Conservation (phyloP, 2,113 vertebrate species). For the Paracanthobrama guichenoti region DNA sequence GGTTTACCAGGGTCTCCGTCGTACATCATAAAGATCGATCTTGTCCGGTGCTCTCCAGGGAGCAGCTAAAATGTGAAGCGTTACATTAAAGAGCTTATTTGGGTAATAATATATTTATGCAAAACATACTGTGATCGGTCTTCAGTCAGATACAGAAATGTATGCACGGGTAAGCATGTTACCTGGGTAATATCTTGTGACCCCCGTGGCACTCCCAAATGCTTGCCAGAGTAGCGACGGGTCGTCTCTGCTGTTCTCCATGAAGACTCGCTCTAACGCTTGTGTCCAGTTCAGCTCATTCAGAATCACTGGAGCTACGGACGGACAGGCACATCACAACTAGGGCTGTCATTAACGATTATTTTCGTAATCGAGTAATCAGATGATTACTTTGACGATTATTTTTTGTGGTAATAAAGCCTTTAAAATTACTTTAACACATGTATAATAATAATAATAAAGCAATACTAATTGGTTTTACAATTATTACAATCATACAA, state of each 20-base stretch:
- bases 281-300: constrained; percentile 98
- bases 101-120: too few species aligned
- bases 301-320: constrained; percentile 89
- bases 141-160: neutral
- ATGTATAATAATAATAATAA: too few species aligned
- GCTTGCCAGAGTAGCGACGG: constrained; percentile 95
- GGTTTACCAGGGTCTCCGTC: constrained; percentile 92
- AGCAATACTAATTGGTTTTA: too few species aligned
- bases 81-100: neutral
- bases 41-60: constrained; percentile 96
- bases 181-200: constrained; percentile 98
- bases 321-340: neutral
- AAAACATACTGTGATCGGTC: neutral
- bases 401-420: too few species aligned
- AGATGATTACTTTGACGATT: too few species aligned
- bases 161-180: neutral
- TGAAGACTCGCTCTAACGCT: constrained; percentile 91
- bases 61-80: constrained; percentile 75
- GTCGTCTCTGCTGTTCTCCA: constrained; percentile 91
- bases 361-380: too few species aligned
- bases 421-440: too few species aligned
- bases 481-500: too few species aligned
- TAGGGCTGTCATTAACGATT: neutral
- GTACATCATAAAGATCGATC: constrained; percentile 96
- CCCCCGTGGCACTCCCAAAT: constrained; percentile 93